Evolutionary conservation across 1,140 invertebrate species (phyloP).

Genomic region (Homarus americanus): DNA sequence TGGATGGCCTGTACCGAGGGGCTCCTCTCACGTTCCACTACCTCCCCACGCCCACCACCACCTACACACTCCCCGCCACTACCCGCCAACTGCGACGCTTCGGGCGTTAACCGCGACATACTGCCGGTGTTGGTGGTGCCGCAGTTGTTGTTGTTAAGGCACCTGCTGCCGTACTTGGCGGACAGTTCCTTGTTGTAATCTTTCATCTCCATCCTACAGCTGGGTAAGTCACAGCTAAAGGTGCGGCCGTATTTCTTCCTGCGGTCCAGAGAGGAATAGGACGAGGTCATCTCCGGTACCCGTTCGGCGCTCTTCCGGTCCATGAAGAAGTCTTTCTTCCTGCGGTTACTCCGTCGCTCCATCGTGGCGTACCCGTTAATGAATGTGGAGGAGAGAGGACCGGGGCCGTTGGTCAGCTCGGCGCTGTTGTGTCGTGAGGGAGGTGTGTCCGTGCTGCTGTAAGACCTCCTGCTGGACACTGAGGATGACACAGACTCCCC

Average conservation of each 20-base stretch:
- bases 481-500: neutral
- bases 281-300: slow-evolving; percentile 11
- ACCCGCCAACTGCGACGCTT: neutral
- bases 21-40: slow-evolving; percentile 48
- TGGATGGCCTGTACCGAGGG: slow-evolving; percentile 63
- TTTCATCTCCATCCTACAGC: slow-evolving; percentile 4
- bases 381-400: neutral
- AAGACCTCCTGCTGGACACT: too few relatives aligned
- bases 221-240: slow-evolving; percentile 55
- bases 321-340: slow-evolving; percentile 32
- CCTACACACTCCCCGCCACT: neutral
- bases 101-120: neutral
- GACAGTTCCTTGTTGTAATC: slow-evolving; percentile 47
- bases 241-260: slow-evolving; percentile 50
- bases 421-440: slow-evolving; percentile 24
- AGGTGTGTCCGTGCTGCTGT: neutral
- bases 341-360: slow-evolving; percentile 43
- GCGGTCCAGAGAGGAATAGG: slow-evolving; percentile 29
- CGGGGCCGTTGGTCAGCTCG: neutral
- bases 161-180: slow-evolving; percentile 19
- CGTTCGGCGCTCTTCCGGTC: slow-evolving; percentile 51
- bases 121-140: neutral
- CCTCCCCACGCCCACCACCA: too few relatives aligned
- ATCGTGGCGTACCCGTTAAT: slow-evolving; percentile 50
- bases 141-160: too few relatives aligned